phyloP scores from a whole-genome alignment of 1,140 invertebrate species.

The Cotesia typhae region DNA sequence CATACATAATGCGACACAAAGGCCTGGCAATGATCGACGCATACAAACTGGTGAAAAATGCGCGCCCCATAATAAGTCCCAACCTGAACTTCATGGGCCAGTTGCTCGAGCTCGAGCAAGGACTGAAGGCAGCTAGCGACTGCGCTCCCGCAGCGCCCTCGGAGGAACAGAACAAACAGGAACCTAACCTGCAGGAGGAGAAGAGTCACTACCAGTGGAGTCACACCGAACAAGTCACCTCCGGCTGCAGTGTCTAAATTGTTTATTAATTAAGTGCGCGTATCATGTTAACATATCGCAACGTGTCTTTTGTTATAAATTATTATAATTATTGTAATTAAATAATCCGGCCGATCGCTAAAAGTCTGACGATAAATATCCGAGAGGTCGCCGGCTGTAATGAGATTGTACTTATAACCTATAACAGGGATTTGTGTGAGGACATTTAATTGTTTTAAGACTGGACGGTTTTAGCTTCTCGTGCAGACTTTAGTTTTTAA shows the following conservation, averaged over 20 bases:
- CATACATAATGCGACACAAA: constrained; percentile 92
- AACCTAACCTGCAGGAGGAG: constrained; percentile 45
- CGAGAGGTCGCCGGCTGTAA: too few species aligned
- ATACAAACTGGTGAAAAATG: constrained; percentile 86
- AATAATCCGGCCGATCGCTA: too few species aligned
- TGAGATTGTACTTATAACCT: constrained; percentile 24
- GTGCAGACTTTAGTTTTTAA: too few species aligned
- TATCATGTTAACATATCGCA: constrained; percentile 17
- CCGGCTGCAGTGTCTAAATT: constrained; percentile 67
- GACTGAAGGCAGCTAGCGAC: constrained; percentile 66
- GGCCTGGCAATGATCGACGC: constrained; percentile 88
- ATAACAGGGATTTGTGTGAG: not conserved
- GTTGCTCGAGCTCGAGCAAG: constrained; percentile 86
- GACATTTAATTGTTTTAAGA: constrained; percentile 1
- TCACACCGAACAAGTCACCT: constrained; percentile 66
- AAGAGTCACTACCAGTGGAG: constrained; percentile 67
- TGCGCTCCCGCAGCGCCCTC: constrained; percentile 4
- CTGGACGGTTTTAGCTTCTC: not conserved
- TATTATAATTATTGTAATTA: not conserved
- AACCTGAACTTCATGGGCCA: constrained; percentile 98
- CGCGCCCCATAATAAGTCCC: constrained; percentile 90
- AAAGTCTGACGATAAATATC: not conserved
- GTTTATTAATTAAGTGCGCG: constrained; percentile 15
- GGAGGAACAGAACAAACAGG: too few species aligned
- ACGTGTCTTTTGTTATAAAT: constrained; percentile 16